Evolutionary conservation across 1,140 invertebrate species (phyloP).

Genomic region (Drosophila ironensis): DNA sequence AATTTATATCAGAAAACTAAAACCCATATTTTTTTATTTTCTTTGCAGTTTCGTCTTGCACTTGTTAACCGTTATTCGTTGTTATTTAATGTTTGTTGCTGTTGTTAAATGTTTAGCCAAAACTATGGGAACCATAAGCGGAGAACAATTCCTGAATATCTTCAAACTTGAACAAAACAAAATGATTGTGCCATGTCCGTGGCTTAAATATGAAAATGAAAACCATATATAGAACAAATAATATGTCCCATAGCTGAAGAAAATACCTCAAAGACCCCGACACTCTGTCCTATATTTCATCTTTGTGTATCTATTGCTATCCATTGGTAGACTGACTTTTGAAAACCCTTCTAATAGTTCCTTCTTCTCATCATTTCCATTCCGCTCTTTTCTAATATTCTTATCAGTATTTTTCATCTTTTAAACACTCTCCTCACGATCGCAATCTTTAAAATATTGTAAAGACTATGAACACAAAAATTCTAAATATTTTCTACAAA

Average conservation of each 20-base stretch:
- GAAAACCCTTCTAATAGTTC: constrained; percentile 28
- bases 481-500: constrained; percentile 72
- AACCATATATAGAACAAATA: constrained; percentile 38
- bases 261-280: constrained; percentile 59
- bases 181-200: constrained; percentile 65
- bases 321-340: constrained; percentile 59
- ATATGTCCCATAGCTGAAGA: constrained; percentile 60
- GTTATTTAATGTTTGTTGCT: constrained; percentile 68
- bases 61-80: constrained; percentile 72
- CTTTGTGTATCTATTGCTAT: not conserved
- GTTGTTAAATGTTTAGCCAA: constrained; percentile 75
- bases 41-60: constrained; percentile 49
- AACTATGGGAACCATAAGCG: constrained; percentile 51
- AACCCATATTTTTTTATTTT: constrained; percentile 4
- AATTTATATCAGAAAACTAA: not conserved
- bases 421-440: constrained; percentile 4
- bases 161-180: constrained; percentile 25
- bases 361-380: constrained; percentile 23
- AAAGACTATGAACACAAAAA: constrained; percentile 53
- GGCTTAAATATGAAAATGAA: constrained; percentile 52
- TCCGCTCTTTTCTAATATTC: constrained; percentile 9
- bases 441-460: constrained; percentile 17
- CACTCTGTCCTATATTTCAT: not conserved
- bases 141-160: constrained; percentile 16
- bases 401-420: constrained; percentile 58